Evolutionary conservation across 1,140 invertebrate genomes (phyloP).

Genomic region (Ladona fulva): DNA sequence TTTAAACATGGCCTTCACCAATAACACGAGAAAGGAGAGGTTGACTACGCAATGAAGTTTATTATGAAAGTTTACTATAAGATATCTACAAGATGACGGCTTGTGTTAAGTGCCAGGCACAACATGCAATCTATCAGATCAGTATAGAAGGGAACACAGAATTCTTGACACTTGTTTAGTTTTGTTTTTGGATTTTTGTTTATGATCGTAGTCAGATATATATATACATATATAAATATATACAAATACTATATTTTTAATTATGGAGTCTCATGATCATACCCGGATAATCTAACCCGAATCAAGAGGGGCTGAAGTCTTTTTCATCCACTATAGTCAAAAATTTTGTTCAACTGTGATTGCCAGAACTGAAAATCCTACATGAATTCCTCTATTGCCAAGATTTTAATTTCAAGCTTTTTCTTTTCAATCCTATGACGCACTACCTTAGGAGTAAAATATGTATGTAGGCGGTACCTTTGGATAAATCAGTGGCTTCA

Average conservation of each 20-base stretch:
- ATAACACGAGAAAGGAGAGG: neutral
- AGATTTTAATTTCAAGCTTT: neutral
- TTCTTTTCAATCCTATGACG: neutral
- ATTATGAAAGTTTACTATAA: neutral
- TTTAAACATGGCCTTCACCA: neutral
- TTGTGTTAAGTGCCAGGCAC: neutral
- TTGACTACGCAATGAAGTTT: neutral
- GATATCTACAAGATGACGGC: neutral
- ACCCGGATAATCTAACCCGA: neutral
- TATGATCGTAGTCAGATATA: neutral
- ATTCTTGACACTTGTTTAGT: neutral
- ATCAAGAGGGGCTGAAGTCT: neutral
- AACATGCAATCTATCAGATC: neutral
- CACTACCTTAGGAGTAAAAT: neutral
- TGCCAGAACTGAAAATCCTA: neutral
- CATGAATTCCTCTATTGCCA: neutral
- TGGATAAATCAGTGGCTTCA: neutral
- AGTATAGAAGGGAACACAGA: neutral
- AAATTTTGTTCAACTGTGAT: neutral
- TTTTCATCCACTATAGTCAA: neutral
- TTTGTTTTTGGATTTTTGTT: conserved; percentile 8
- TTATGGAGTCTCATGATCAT: neutral
- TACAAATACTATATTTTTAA: neutral
- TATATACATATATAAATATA: neutral
- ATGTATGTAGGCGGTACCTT: neutral